Conservation (phyloP, 2,888 invertebrate species). For the Lepidocyrtoides sp. region DNA sequence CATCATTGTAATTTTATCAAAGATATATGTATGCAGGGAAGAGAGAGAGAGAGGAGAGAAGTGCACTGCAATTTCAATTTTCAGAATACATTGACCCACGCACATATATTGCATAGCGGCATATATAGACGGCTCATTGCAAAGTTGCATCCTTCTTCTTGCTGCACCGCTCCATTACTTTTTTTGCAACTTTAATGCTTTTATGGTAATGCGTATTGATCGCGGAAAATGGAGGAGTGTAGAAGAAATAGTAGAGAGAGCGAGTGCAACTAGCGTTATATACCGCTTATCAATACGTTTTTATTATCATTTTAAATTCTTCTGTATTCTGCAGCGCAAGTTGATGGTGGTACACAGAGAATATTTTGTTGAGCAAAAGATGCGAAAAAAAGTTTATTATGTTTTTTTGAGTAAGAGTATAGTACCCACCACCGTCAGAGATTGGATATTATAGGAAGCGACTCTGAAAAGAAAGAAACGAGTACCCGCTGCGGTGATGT, state of each 20-base stretch:
- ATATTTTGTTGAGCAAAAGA: too few relatives aligned
- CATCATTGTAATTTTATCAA: not conserved
- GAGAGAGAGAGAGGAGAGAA: not conserved
- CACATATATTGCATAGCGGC: not conserved
- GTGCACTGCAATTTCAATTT: constrained; percentile 13
- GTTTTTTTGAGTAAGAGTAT: not conserved
- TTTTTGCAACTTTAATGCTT: constrained; percentile 57
- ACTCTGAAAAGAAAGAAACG: not conserved
- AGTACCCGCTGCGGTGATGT: constrained; percentile 19
- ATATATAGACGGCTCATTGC: not conserved
- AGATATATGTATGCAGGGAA: not conserved
- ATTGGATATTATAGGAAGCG: not conserved
- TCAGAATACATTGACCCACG: constrained; percentile 47
- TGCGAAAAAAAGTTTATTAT: not conserved
- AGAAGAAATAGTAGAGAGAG: too few relatives aligned
- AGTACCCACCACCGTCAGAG: not conserved
- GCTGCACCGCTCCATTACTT: not conserved
- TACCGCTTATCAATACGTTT: constrained; percentile 50
- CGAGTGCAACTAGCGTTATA: not conserved
- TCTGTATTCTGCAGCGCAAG: constrained; percentile 1
- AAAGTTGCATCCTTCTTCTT: constrained; percentile 28
- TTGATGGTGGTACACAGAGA: not conserved
- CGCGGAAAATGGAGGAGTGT: not conserved
- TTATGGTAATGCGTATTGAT: constrained; percentile 60
- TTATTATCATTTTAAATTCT: constrained; percentile 45